Evolutionary conservation across 2,113 vertebrate species (phyloP).

Genomic region (Anoplopoma fimbria): DNA sequence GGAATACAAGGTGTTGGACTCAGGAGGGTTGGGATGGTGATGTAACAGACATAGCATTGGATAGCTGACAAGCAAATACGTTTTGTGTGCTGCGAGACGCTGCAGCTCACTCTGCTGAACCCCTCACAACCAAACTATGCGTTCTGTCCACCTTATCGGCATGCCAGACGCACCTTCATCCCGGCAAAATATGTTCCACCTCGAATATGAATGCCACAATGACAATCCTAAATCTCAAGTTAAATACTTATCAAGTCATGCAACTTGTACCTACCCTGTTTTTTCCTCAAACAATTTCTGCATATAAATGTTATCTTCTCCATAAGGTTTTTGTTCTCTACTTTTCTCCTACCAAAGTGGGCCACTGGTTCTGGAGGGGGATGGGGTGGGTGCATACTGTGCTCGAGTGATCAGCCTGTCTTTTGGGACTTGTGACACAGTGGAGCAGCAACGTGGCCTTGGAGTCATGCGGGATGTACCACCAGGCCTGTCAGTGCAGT

Average conservation of each 20-base stretch:
- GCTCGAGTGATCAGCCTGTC: conserved; percentile 59
- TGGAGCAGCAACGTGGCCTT: conserved; percentile 75
- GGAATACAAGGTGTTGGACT: conserved; percentile 56
- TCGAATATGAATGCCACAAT: conserved; percentile 24
- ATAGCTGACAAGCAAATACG: conserved; percentile 60
- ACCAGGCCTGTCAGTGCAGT: conserved; percentile 71
- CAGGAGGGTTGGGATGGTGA: conserved; percentile 39
- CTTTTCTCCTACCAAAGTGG: conserved; percentile 21
- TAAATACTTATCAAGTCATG: not conserved
- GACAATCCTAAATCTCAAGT: conserved; percentile 11
- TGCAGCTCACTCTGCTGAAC: conserved; percentile 41
- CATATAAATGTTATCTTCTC: not conserved
- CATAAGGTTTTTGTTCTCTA: not conserved
- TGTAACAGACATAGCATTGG: conserved; percentile 61
- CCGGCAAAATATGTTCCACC: conserved; percentile 37
- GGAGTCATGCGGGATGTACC: conserved; percentile 70
- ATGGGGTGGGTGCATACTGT: conserved; percentile 27
- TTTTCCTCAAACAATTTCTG: not conserved
- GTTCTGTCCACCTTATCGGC: conserved; percentile 11
- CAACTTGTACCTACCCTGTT: not conserved
- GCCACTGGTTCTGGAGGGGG: conserved; percentile 31
- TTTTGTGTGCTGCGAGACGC: conserved; percentile 40
- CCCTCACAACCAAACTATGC: conserved; percentile 12
- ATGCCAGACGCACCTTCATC: conserved; percentile 45
- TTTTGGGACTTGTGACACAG: conserved; percentile 72